phyloP scores from a whole-genome alignment of 2,888 invertebrate genomes.

The Dicyrtoma fusca region DNA sequence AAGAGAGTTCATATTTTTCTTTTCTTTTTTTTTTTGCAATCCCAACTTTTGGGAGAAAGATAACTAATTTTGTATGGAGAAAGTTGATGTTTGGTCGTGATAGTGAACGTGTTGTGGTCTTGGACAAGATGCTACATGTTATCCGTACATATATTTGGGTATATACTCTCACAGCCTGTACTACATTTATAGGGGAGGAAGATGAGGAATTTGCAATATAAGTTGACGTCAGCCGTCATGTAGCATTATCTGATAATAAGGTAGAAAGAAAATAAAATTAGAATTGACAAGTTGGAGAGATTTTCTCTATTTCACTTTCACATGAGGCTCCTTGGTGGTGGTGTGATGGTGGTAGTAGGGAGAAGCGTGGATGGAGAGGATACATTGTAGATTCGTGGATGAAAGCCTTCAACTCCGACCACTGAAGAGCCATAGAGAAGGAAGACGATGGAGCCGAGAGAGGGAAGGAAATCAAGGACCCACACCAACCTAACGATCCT shows the following conservation, averaged over 20 bases:
- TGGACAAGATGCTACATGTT: no score
- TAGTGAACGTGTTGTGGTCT: background rate
- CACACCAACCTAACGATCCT: no score
- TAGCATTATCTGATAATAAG: slow-evolving; percentile 18
- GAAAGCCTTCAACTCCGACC: no score
- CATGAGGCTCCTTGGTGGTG: background rate
- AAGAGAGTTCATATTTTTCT: background rate
- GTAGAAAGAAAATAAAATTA: slow-evolving; percentile 12
- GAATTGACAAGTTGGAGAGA: slow-evolving; percentile 21
- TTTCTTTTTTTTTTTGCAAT: background rate
- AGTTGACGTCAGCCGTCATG: slow-evolving; percentile 24
- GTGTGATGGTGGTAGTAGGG: no score
- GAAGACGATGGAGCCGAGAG: background rate
- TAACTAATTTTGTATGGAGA: background rate
- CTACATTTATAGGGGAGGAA: background rate
- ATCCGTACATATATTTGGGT: no score
- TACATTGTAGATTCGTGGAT: no score
- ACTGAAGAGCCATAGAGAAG: no score
- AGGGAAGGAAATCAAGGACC: background rate
- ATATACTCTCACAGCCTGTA: no score
- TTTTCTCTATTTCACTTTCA: slow-evolving; percentile 17
- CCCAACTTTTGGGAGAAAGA: background rate
- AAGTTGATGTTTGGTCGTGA: background rate
- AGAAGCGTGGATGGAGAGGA: no score
- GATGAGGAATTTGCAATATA: slow-evolving; percentile 15